Evolutionary conservation across 2,113 vertebrate species (phyloP), one percentile per base, ranked within the genome.

Genomic region (Anser cygnoides): DNA sequence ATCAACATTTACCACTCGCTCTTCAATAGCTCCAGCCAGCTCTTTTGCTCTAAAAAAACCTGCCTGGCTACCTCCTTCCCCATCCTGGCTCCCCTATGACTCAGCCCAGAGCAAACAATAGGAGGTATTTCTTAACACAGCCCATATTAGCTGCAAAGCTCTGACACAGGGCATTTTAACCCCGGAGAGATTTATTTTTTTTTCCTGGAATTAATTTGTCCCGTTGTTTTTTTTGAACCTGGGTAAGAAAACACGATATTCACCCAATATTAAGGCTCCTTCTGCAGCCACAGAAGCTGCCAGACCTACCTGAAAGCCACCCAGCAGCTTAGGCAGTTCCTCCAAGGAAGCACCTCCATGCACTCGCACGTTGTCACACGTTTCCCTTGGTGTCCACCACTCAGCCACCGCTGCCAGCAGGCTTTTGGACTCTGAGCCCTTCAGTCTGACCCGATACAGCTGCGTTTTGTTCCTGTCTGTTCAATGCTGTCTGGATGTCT

Each of bases 1-100:
- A 96, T 95, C 74, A 91, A 67, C 62, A 9, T 87, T 87, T 87
- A 58, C 84, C 28, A 21, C 62, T 92, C 80, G 87, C 78, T 84
- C 81, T 55, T 87, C 90, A 92, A 52, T 91, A 33, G 70, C 50
- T 81, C 33, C 76, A 70, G 79, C 44, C 23, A 31, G 67, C 67
- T 91, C 11, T 31, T 95, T 41, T 52, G 81, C 73, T 93, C 41
- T 16, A 55, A 28, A 55, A 29, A 55, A 55, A 55, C 44, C 63
- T 10, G 55, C 77, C n/a, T 1, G 10, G 71, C 61, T 83, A 70
- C 25, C 23, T 33, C 46, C 49, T 25, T 11, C 29, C 50, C 50
- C 3, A 5, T 76, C 35, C 0, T 0, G 3, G 68, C 82, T 84
- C 49, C 61, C 50, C 59, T 3, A 7, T 70, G 86, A 87, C 84